Evolutionary conservation across 2,888 invertebrate genomes (phyloP).

Genomic region (Blastobasis adustella): DNA sequence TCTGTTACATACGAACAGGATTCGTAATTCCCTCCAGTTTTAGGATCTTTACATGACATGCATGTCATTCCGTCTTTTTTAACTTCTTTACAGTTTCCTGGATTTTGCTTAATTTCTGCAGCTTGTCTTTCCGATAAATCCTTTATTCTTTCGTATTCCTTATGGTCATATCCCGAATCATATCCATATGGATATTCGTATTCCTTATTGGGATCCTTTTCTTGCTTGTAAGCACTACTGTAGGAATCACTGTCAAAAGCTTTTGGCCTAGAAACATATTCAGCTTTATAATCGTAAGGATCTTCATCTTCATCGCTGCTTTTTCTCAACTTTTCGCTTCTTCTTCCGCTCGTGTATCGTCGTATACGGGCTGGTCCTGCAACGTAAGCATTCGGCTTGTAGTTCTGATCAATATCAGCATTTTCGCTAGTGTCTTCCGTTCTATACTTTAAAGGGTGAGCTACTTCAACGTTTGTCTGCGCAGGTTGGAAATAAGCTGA

Average conservation of each 20-base stretch:
- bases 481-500: slow-evolving; percentile 62
- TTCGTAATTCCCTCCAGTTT: slow-evolving; percentile 85
- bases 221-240: slow-evolving; percentile 60
- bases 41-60: slow-evolving; percentile 82
- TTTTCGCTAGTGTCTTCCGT: slow-evolving; percentile 53
- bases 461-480: slow-evolving; percentile 57
- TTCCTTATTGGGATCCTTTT: slow-evolving; percentile 51
- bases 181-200: slow-evolving; percentile 68
- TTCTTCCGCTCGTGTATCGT: slow-evolving; percentile 65
- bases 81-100: slow-evolving; percentile 79
- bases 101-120: slow-evolving; percentile 76
- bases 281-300: slow-evolving; percentile 70
- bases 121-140: slow-evolving; percentile 77
- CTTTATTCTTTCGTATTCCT: slow-evolving; percentile 73
- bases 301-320: slow-evolving; percentile 48
- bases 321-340: slow-evolving; percentile 49
- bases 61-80: slow-evolving; percentile 80
- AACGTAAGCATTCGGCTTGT: slow-evolving; percentile 68
- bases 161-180: slow-evolving; percentile 67
- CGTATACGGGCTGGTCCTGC: slow-evolving; percentile 62
- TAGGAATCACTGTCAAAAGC: slow-evolving; percentile 65
- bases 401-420: slow-evolving; percentile 52
- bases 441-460: slow-evolving; percentile 58
- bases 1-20: slow-evolving; percentile 86
- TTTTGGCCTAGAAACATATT: slow-evolving; percentile 65